Base-by-base conservation (phyloP, 2,888 invertebrate species). In the Salticus scenicus region DNA sequence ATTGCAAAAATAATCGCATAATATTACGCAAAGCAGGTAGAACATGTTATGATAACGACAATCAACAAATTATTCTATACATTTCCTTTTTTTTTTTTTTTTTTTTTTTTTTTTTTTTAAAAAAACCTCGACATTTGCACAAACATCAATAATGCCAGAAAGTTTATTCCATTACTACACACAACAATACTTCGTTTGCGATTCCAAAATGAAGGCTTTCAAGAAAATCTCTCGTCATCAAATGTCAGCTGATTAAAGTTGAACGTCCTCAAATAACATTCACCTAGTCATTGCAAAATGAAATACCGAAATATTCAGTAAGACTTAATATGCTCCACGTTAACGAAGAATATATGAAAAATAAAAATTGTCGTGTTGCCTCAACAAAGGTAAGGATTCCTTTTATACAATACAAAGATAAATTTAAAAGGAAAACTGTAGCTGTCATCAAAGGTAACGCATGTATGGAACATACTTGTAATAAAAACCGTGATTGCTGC, bases 381-480 rank as follows among this genome's bases (percentile, higher is more conserved):
- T 47, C 14, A 20, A 20, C 4, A 24, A n/a, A 30, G 17, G 66
- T 12, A 66, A 28, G 27, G 31, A 66, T 24, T 1, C 31, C 66
- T 7, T 17, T 17, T 7, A 17, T 30, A 31, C 66, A 66, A 66
- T 30, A n/a, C 17, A n/a, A 66, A 30, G 66, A 66, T 66, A 66
- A 66, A 66, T 66, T 24, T n/a, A 47, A 63, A 8, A 27, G 10
- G 27, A 27, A 27, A 63, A 2, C 28, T 24, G 5, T 14, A 20
- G 27, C 30, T 66, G 31, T n/a, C 30, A 4, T n/a, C 66, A 30
- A 31, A 66, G 66, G 66, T 66, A 17, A 66, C 66, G 66, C 66
- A 66, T 66, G 30, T n/a, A 37, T 10, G 37, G 10, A 37, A 37
- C 7, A 7, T 37, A 37, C 10, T 37, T 10, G 37, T 10, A 37